Conservation (phyloP, 2,888 invertebrate species). For the Apodemia zela region DNA sequence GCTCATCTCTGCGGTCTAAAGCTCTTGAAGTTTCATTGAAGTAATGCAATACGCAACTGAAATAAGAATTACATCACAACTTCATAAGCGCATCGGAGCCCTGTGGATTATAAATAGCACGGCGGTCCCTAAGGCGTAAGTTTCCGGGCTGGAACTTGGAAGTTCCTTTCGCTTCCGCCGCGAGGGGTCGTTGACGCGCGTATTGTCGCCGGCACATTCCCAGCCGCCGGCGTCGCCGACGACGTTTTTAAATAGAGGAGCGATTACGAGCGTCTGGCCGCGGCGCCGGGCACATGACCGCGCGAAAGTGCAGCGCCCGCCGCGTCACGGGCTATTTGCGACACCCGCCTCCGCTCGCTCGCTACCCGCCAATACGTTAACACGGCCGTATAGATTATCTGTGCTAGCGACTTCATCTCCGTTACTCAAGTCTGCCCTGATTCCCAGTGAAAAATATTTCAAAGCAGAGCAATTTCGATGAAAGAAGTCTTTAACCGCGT, state of each 20-base stretch:
- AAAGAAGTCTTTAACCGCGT: not conserved
- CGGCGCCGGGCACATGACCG: slow-evolving; percentile 74
- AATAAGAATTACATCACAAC: slow-evolving; percentile 8
- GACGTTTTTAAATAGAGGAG: slow-evolving; percentile 77
- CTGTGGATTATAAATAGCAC: slow-evolving; percentile 64
- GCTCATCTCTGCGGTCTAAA: not conserved
- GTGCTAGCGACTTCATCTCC: not conserved
- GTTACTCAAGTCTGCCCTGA: not conserved
- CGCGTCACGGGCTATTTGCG: slow-evolving; percentile 77
- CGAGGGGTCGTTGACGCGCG: slow-evolving; percentile 75
- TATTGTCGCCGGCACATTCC: slow-evolving; percentile 72
- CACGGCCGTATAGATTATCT: not conserved
- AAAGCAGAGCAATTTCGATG: not conserved
- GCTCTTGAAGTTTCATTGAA: slow-evolving; percentile 3
- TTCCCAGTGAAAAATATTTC: not conserved
- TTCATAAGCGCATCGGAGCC: slow-evolving; percentile 33
- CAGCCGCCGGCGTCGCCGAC: slow-evolving; percentile 64
- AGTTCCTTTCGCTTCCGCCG: slow-evolving; percentile 67
- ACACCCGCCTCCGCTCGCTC: slow-evolving; percentile 38
- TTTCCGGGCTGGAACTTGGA: slow-evolving; percentile 74
- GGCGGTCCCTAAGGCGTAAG: slow-evolving; percentile 73
- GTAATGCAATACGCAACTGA: slow-evolving; percentile 36
- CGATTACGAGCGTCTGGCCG: slow-evolving; percentile 73
- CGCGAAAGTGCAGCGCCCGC: slow-evolving; percentile 76
- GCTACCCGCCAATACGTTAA: slow-evolving; percentile 23